phyloP scores from a whole-genome alignment of 1,140 invertebrate species.

The Choristoneura fumiferana region DNA sequence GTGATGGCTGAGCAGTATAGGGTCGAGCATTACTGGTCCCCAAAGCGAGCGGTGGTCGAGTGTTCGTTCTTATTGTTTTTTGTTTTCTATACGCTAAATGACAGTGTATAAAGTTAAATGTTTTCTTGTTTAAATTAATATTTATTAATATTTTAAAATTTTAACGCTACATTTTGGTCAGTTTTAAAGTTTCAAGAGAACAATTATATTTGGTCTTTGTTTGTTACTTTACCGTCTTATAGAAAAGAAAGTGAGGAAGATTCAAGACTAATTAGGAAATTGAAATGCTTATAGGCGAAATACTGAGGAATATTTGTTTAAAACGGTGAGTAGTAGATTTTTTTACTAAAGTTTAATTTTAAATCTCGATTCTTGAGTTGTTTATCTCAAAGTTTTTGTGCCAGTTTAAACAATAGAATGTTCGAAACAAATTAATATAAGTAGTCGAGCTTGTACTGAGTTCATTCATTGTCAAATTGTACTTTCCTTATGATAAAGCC shows the following conservation, averaged over 20 bases:
- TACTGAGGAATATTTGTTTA: not conserved
- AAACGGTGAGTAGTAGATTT: not conserved
- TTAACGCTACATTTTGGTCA: not conserved
- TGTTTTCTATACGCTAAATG: not conserved
- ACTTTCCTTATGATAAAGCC: no score
- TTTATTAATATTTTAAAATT: no score
- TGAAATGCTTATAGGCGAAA: not conserved
- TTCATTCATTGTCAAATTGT: no score
- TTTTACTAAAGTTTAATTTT: not conserved
- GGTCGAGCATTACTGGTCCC: no score
- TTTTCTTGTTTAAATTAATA: no score
- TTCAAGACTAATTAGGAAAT: not conserved
- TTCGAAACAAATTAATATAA: not conserved
- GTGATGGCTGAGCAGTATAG: no score
- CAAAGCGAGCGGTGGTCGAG: no score
- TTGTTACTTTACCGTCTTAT: slow-evolving; percentile 2
- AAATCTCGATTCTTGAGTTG: not conserved
- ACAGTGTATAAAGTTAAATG: no score
- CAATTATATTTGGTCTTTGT: slow-evolving; percentile 2
- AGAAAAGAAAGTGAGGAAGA: slow-evolving; percentile 15
- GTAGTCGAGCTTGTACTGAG: no score
- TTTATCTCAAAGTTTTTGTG: not conserved
- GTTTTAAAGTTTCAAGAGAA: not conserved
- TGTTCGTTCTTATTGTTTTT: slow-evolving; percentile 1
- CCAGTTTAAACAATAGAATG: not conserved